Evolutionary conservation across 2,113 vertebrate genomes (phyloP).

Genomic region (Tringa solitaria): DNA sequence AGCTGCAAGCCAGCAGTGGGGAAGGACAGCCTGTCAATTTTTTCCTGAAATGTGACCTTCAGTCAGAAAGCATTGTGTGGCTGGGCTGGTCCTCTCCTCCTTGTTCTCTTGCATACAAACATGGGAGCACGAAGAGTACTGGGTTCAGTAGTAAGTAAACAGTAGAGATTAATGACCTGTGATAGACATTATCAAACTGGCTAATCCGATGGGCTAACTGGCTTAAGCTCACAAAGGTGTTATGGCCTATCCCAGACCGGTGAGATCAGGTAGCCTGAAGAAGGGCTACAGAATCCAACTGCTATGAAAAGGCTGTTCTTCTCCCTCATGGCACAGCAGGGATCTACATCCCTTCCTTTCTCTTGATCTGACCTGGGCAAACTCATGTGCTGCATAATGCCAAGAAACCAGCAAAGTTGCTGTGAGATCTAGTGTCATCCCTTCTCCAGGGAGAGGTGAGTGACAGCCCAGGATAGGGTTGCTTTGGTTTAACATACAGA

Average conservation of each 20-base stretch:
- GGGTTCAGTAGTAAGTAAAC: background rate
- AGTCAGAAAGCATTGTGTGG: background rate
- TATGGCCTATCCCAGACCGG: background rate
- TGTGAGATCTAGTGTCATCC: background rate
- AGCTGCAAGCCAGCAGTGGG: background rate
- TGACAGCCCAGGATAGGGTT: background rate
- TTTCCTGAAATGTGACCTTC: constrained; percentile 8
- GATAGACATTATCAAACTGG: background rate
- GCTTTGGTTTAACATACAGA: background rate
- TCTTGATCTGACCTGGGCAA: background rate
- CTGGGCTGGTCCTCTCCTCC: background rate
- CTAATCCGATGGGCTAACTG: background rate
- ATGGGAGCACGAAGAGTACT: background rate
- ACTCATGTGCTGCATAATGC: background rate
- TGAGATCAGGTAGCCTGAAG: background rate
- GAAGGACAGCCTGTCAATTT: background rate
- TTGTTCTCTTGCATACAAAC: background rate
- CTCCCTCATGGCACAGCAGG: background rate
- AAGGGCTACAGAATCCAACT: background rate
- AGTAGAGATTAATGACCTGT: background rate
- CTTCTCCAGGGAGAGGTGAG: background rate
- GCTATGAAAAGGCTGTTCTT: background rate
- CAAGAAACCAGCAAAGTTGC: background rate
- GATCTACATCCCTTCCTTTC: background rate
- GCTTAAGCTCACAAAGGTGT: background rate